phyloP scores from a whole-genome alignment of 1,140 invertebrate genomes.

The Streblospio benedicti region DNA sequence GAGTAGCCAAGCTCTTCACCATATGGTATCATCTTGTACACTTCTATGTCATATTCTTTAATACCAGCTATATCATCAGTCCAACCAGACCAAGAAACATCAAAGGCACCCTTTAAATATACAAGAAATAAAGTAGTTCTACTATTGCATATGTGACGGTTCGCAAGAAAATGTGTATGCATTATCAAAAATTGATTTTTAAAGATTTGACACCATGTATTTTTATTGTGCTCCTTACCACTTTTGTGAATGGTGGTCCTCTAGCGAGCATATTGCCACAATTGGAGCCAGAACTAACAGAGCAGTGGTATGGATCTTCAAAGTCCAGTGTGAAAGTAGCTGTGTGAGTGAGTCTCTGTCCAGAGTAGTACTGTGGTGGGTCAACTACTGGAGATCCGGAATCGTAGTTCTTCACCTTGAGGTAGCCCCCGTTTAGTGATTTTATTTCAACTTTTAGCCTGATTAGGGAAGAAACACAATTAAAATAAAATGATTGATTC shows the following conservation, averaged over 20 bases:
- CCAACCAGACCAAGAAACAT: neutral
- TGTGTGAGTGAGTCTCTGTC: neutral
- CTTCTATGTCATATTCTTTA: neutral
- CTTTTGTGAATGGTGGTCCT: too few relatives aligned
- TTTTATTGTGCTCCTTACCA: too few relatives aligned
- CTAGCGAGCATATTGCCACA: too few relatives aligned
- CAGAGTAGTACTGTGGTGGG: neutral
- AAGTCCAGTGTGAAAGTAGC: neutral
- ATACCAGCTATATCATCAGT: neutral
- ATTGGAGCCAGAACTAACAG: too few relatives aligned
- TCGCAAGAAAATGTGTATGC: too few relatives aligned
- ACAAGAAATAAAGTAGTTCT: too few relatives aligned
- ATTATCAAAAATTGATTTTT: too few relatives aligned
- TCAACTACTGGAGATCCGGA: neutral
- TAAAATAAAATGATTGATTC: too few relatives aligned
- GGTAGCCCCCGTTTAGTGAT: neutral
- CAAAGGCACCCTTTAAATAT: neutral
- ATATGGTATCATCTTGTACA: neutral
- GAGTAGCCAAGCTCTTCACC: too few relatives aligned
- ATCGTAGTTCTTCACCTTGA: slow-evolving; percentile 1
- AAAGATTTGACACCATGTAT: too few relatives aligned
- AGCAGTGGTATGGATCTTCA: neutral
- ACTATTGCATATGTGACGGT: too few relatives aligned
- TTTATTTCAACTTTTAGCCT: neutral
- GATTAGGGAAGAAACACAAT: too few relatives aligned